Evolutionary conservation across 2,113 vertebrate genomes (phyloP), one percentile per base, ranked within the genome.

Genomic region (Synodontis membranacea): DNA sequence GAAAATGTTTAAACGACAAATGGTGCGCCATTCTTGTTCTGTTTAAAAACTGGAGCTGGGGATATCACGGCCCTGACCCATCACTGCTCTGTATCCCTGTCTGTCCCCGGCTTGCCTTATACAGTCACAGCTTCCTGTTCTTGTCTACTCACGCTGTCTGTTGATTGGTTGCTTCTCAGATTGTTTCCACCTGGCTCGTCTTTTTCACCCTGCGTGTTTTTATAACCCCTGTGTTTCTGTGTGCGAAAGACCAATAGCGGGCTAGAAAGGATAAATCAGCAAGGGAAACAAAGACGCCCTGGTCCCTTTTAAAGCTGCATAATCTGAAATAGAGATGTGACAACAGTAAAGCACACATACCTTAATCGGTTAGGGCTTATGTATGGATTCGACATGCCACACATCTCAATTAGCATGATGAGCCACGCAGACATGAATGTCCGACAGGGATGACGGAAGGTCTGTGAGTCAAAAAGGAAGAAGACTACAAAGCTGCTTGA

Each of bases 291-390:
- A 14, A 48, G 52, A 72, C 31, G 54, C 10, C 11, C 48, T 19
- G 1, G 34, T 46, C 17, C 75, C 52, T 34, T 39, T 21, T 21
- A 84, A 62, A 79, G 84, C 58, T 79, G 74, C 74, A 50, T 79
- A 42, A 56, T 64, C 44, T 64, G 44, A 85, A 60, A 37, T 19
- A 44, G 58, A 58, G 42, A 42, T 75, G 74, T 44, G 44, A 85
- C 28, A 76, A 50, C 42, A 25, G 39, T 76, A 62, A 64, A 78
- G 34, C 46, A 68, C 76, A 39, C 75, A 80, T 56, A 42, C n/a
- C 60, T 54, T 52, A 86, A 80, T 80, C 58, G n/a, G 84, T 42
- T 39, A 28, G 46, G 72, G 75, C 74, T 85, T 58, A 34, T 78
- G 84, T 79, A 46, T 50, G 58, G 75, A 66, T 62, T 86, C 28